Evolutionary conservation across 2,888 invertebrate genomes (phyloP), one percentile per base, ranked within the genome.

Genomic region (Mesochorus sp.): DNA sequence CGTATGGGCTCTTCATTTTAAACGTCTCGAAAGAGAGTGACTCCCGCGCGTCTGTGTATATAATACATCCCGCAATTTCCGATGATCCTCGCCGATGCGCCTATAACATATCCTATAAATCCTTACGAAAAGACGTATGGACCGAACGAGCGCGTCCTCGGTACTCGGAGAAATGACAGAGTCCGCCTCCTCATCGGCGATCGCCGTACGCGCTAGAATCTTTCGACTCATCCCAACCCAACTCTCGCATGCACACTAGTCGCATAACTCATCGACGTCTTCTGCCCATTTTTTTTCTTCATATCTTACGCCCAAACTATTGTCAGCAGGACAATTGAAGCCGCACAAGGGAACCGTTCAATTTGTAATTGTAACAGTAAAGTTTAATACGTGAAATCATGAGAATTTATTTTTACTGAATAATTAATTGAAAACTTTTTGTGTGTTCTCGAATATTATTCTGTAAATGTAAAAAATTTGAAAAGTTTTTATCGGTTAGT

Each of bases 161-260:
- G 61, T 8, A 31, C 47, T 47, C 68, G 67, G 55, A 55, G 49
- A 44, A 59, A 71, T 51, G 59, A 71, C 67, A 39, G 62, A 68
- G 47, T 47, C 61, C 12, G 24, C 31, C 31, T 55, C 10, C 6
- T 57, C 28, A 6, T 26, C 47, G 19, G 12, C 6, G 47, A 47
- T 42, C 28, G 6, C 47, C 37, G 74, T 70, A 70, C 70, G 66
- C 71, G 74, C 74, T 79, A 74, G 74, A 74, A 79, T 79, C 74
- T 59, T 57, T 24, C 37, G 64, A 12, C 26, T 37, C 26, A 21
- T 44, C 19, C 26, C 26, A 24, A 37, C 12, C 37, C 8, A 10
- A n/a, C 12, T 37, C 37, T 2, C 8, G 2, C 37, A 37, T 12
- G 8, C 37, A 37, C 37, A 37, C 37, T 10, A 12, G 12, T 19